Base-by-base conservation (phyloP, 2,113 vertebrate species). In the Cyanoderma ruficeps region DNA sequence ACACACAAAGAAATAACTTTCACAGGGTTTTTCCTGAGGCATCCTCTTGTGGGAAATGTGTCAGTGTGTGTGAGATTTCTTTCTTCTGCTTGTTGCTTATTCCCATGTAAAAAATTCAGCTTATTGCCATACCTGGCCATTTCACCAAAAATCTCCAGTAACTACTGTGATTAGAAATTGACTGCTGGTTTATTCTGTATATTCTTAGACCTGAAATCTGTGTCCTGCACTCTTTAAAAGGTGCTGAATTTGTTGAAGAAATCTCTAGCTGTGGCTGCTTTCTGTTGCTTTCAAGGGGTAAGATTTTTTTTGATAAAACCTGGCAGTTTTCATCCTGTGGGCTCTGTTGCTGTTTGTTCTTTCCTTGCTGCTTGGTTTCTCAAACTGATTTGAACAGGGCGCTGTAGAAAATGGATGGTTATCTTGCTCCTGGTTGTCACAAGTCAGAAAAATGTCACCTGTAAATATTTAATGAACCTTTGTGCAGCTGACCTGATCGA, bases 391-490 rank as follows among this genome's bases (percentile, higher is more conserved):
- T 90, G 91, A 89, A 92, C 77, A 87, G 91, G 81, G 61, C 1
- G n/a, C 70, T 65, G 42, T 72, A 82, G 81, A 91, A 93, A 68
- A 83, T 1, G 28, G 91, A 71, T 94, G 87, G 81, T 94, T 96
- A 91, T 95, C 93, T 95, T 91, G 93, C 94, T 93, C 95, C 80
- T 84, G 52, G 72, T 94, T 75, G 89, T 84, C 88, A 81, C 79
- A 83, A 94, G 90, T 90, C 83, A 84, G 72, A 63, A 91, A 93
- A 95, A 92, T 82, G 78, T 96, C 87, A 93, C 19, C 53, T 85
- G 96, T 95, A 96, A 96, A 97, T 96, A 84, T 97, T 97, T 95
- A 95, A 95, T 95, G 91, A 95, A 80, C 61, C 87, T 94, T 94
- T 95, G 89, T 96, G 95, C 87, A 95, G 65, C 74, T 64, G 89